A percentile compares a stretch with the other conserved stretches of the same genome.
Conservation (phyloP, 2,797 vertebrate genomes). For the Luscinia luscinia region DNA sequence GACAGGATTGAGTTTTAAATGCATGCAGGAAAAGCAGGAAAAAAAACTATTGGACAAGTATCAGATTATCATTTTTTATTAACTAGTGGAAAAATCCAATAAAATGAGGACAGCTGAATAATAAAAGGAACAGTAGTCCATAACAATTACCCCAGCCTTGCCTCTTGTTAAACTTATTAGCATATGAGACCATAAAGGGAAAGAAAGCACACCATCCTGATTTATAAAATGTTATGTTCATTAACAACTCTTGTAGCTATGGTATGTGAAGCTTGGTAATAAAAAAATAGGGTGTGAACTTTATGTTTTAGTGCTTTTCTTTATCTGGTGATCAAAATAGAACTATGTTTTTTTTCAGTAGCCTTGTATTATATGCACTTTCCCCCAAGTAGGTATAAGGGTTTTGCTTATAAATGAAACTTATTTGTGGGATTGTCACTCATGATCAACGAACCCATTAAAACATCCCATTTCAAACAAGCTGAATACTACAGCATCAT, state of each 20-base stretch:
- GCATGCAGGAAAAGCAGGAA: background rate
- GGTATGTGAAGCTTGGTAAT: background rate
- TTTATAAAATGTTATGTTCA: slow-evolving; percentile 33
- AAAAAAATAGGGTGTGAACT: slow-evolving; percentile 17
- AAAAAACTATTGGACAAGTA: background rate
- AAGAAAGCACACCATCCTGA: slow-evolving; percentile 28
- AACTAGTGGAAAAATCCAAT: slow-evolving; percentile 45
- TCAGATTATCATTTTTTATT: slow-evolving; percentile 57
- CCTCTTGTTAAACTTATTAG: slow-evolving; percentile 54
- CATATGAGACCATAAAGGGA: slow-evolving; percentile 43
- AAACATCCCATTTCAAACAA: background rate
- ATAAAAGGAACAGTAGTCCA: slow-evolving; percentile 26
- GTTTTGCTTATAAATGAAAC: background rate
- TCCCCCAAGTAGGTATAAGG: background rate
- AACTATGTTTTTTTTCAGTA: background rate
- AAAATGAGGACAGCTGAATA: slow-evolving; percentile 44
- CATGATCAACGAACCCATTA: background rate
- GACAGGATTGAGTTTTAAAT: background rate
- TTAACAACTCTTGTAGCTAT: slow-evolving; percentile 30
- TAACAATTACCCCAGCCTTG: slow-evolving; percentile 39
- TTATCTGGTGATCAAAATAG: background rate
- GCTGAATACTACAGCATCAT: background rate
- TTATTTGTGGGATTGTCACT: background rate
- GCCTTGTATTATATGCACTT: background rate
- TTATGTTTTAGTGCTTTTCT: slow-evolving; percentile 27